Base-by-base conservation (phyloP, 2,888 invertebrate species). In the Drosophila dives region DNA sequence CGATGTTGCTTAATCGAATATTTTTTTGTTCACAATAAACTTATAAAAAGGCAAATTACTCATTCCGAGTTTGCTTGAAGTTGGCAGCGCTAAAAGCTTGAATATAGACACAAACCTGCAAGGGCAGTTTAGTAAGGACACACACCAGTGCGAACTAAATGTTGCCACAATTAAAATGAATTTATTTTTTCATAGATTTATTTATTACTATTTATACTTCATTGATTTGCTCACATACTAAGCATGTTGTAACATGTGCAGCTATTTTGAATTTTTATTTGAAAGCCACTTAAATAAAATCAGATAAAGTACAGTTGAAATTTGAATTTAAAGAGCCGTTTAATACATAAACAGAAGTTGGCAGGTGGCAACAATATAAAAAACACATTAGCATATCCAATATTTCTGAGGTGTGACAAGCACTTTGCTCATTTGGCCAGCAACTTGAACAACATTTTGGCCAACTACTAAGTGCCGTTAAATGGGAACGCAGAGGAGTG, bases 391-490 rank as follows among this genome's bases (percentile, higher is more conserved):
- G 23, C 23, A 23, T 15, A 20, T 34, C 23, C 10, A 1, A 65
- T 69, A 72, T 84, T 64, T 63, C 74, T 75, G 71, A 65, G 67
- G 53, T 62, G 79, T 54, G 59, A 58, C 58, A 68, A 83, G 67
- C 77, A 71, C 75, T 72, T 81, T 81, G 82, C 65, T 45, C 70
- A 53, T 56, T 61, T 56, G 64, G 50, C 62, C 56, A 38, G 6
- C 3, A 54, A 51, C 51, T 34, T n/a, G 26, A 36, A 26, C 58
- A 38, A 40, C 49, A 23, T 23, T 23, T 65, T 68, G 65, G 55
- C 70, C 69, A 72, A 60, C 53, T 59, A 40, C 45, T 61, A 75
- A 80, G 64, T 83, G 86, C 89, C 89, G 86, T 83, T 83, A 88
- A 83, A 88, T 73, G 81, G 62, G 61, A 72, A 67, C 77, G 85